Base-by-base conservation (phyloP, 2,113 vertebrate genomes). In the Cairina moschata region DNA sequence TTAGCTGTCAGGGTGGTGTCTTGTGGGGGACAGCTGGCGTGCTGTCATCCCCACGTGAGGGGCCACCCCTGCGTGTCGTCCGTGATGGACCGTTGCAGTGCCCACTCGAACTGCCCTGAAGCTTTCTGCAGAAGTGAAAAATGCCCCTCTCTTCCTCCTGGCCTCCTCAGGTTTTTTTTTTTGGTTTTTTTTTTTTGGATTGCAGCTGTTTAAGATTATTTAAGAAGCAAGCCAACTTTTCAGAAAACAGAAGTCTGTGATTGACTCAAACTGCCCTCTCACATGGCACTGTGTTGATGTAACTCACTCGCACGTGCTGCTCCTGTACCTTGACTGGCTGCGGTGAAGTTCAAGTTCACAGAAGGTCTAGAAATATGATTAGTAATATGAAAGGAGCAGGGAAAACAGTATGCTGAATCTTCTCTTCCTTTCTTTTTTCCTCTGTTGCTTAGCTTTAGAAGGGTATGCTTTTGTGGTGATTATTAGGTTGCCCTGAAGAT, bases 301-400 rank as follows among this genome's bases (percentile, higher is more conserved):
- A n/a, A 68, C 21, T 50, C 55, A 62, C 15, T 80, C 2, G 0
- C 1, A 0, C 1, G 2, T 4, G 9, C 52, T 87, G 23, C 13
- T 66, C 13, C 32, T 74, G 32, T 3, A 2, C 2, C 0, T 1
- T 25, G 32, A 8, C 16, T 14, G 42, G 40, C 38, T 63, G 13
- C 54, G 52, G 6, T 28, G 28, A 31, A 31, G 28, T 5, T 55
- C 5, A 31, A 50, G 31, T 5, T 36, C 17, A 26, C 14, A 20
- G n/a, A n/a, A 50, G 21, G 31, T 40, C 38, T 55, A 4, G 46
- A 48, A 48, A 29, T 62, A 62, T 48, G 13, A 10, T 52, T 8
- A 38, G 34, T 44, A 40, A 26, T 31, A 22, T 2, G 1, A 6
- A 44, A 77, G 59, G 31, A 73, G 4, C 17, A 25, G n/a, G 22